Base-by-base conservation (phyloP, 2,888 invertebrate genomes). In the Electrophaes corylata region DNA sequence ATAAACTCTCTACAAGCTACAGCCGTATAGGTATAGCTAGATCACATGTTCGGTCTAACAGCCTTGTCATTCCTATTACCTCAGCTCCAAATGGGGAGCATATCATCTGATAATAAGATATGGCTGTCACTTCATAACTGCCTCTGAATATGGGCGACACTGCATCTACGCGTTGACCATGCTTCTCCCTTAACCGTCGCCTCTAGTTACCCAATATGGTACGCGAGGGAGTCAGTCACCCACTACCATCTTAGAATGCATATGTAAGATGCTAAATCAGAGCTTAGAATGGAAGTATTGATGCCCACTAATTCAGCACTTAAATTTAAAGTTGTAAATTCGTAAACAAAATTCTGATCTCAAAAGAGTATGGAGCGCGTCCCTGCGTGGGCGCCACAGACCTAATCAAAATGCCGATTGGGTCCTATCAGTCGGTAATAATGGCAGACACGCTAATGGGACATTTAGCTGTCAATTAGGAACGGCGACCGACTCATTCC, bases 381-480 rank as follows among this genome's bases (percentile, higher is more conserved):
- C 69, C 71, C 70, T 57, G 62, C 58, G 67, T 62, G 65, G 54
- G 70, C 52, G 72, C 69, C 67, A 68, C 69, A 64, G 59, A 70
- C 68, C 71, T 72, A 66, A 71, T 68, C 64, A 71, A 65, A 72
- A 66, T 72, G 71, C 69, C 66, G 72, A 71, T 69, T 68, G 64
- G 74, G 73, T 73, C 75, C 70, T 75, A 72, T 75, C 72, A 69
- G 63, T 69, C 69, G 67, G 72, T 76, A 73, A 76, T 81, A 79
- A 84, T 75, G 71, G 71, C 69, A 66, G 69, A 64, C 75, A 69
- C 67, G 75, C 73, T 84, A 85, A 85, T 83, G 80, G 75, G 77
- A 72, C 77, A 79, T 86, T 85, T 86, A 83, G 73, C 79, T 87
- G 86, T 84, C 88, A 87, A 84, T 86, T 86, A 84, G 71, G 69